phyloP scores from a whole-genome alignment of 2,888 invertebrate genomes.

The Sphaerophoria taeniata region DNA sequence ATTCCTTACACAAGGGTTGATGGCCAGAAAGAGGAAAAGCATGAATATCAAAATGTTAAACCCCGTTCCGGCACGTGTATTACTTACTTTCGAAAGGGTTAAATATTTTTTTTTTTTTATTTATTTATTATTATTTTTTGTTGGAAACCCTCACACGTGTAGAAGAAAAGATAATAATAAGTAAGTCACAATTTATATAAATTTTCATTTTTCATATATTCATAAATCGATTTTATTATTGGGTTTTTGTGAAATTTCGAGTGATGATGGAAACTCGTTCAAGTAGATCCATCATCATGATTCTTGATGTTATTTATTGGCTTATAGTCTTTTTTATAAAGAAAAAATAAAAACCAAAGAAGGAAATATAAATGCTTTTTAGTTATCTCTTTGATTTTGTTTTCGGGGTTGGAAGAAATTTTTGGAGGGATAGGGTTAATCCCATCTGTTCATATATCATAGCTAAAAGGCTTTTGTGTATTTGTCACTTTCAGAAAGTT shows the following conservation, averaged over 20 bases:
- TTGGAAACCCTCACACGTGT: neutral
- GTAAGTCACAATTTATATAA: constrained; percentile 1
- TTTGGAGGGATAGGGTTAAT: neutral
- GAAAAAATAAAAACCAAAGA: no score
- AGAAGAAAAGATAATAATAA: neutral
- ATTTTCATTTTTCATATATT: constrained; percentile 7
- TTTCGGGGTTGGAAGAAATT: neutral
- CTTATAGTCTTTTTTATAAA: neutral
- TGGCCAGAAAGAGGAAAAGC: no score
- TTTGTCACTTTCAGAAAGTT: constrained; percentile 23
- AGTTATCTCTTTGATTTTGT: constrained; percentile 17
- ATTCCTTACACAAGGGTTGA: neutral
- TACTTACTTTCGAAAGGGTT: neutral
- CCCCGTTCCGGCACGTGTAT: neutral
- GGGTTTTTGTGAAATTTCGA: constrained; percentile 11
- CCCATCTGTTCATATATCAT: constrained; percentile 20
- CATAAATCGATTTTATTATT: constrained; percentile 31
- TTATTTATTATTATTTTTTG: no score
- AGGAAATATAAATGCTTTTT: constrained; percentile 30
- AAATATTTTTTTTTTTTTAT: neutral
- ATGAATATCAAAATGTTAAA: neutral
- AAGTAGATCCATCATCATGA: constrained; percentile 32
- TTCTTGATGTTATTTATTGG: constrained; percentile 46
- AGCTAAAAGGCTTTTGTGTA: constrained; percentile 27
- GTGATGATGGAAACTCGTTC: constrained; percentile 45